Conservation (phyloP, 2,113 vertebrate species). For the Athene noctua region DNA sequence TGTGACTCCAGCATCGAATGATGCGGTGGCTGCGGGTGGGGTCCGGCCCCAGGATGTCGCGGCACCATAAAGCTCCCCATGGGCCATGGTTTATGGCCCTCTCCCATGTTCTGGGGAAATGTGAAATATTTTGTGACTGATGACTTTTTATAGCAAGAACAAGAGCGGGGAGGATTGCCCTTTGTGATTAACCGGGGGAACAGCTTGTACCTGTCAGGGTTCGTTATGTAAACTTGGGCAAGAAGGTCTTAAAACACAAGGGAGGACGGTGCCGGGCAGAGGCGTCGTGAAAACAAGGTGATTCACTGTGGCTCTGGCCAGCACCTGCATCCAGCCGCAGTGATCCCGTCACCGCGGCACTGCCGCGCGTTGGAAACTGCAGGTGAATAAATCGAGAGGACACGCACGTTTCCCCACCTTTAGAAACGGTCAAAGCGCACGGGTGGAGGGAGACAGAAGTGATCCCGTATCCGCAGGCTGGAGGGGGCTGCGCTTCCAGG, state of each 20-base stretch:
- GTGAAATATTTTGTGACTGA: constrained; percentile 11
- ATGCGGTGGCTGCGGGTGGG: background rate
- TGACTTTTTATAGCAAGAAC: background rate
- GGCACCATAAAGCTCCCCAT: background rate
- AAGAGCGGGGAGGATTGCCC: background rate
- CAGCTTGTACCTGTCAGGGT: constrained; percentile 14
- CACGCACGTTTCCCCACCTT: fast-evolving
- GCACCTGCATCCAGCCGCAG: background rate
- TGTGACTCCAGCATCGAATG: background rate
- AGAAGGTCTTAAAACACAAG: constrained; percentile 40
- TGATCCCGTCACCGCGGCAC: background rate
- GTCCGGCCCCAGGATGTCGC: fast-evolving
- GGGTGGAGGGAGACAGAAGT: background rate
- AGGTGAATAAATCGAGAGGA: background rate
- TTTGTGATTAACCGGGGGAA: background rate
- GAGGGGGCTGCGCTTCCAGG: background rate
- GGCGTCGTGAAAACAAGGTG: background rate
- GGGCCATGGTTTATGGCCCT: background rate
- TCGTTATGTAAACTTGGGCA: constrained; percentile 25
- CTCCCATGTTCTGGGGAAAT: background rate
- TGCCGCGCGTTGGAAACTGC: fast-evolving
- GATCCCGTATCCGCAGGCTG: fast-evolving
- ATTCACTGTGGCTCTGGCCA: background rate
- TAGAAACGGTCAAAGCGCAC: fast-evolving
- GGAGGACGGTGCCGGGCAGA: background rate